Evolutionary conservation across 1,140 invertebrate genomes (phyloP), one percentile per base, ranked within the genome.

Genomic region (Saccostrea cuccullata): DNA sequence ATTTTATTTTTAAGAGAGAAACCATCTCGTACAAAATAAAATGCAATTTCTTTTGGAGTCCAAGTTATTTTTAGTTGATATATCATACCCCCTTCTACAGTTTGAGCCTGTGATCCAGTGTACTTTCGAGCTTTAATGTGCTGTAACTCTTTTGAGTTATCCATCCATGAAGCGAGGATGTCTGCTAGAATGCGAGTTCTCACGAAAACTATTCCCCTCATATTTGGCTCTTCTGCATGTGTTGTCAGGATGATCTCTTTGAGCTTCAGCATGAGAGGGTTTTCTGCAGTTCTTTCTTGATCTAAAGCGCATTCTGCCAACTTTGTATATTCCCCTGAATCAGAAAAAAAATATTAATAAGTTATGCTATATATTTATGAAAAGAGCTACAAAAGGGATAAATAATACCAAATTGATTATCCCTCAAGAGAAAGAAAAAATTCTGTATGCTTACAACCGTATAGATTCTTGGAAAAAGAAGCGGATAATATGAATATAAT

Each of bases 161-260:
- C 73, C 90, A 93, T 93, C 93, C 93, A 93, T 58, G 86, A 82
- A 17, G 84, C 87, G 12, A 93, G 82, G 1, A 90, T 87, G 23
- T 82, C 23, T 6, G 87, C 89, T 84, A 92, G 88, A 23, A 89
- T 91, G 56, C 92, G 85, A 6, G 93, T 93, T 89, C 93, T 92
- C 40, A 92, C 91, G 82, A 93, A 93, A 20, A 93, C 85, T 2
- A 93, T 93, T 17, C 89, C 89, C 20, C 92, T 73, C 13, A 90
- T 91, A 36, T 93, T 91, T 13, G 56, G 84, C 64, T 93, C 87
- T 11, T 89, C 84, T 58, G 55, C 60, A 60, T 91, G 91, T 2
- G 88, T 86, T 55, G 91, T 82, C 17, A 89, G 13, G 13, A 93
- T 88, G 86, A 90, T 84, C 2, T 88, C 40, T 77, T 90, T 88